These are phyloP conservation scores for Heterodera carotae DNA, from an alignment of 1,140 invertebrate genomes.

Conservation along the genomic window DNA sequence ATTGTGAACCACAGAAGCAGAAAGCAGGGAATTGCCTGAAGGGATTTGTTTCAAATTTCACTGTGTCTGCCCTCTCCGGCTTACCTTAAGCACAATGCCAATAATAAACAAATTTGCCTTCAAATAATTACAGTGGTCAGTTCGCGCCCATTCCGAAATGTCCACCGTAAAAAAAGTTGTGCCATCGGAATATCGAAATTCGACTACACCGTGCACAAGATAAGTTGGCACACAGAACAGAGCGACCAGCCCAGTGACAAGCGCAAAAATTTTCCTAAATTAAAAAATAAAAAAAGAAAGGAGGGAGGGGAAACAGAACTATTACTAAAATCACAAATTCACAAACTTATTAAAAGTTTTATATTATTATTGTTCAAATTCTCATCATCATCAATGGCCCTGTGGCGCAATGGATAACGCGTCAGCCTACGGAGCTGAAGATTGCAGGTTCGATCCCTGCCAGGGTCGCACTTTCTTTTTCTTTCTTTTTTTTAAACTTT, in stretches of 20 bases:
- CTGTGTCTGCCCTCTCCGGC: not conserved
- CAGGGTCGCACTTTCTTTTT: conserved; percentile 48
- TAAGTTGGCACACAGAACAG: conserved; percentile 54
- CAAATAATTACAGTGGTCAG: conserved; percentile 47
- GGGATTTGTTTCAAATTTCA: not conserved
- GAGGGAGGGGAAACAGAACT: no score
- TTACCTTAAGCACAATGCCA: conserved; percentile 54
- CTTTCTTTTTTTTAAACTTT: not conserved
- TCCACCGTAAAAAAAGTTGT: conserved; percentile 50
- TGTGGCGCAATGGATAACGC: conserved; percentile 61
- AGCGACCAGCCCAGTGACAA: conserved; percentile 39
- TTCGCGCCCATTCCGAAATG: conserved; percentile 54
- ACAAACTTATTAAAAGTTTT: no score
- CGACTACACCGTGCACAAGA: conserved; percentile 53
- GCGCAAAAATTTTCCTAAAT: conserved; percentile 44
- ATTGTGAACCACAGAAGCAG: conserved; percentile 56
- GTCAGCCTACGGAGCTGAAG: conserved; percentile 59
- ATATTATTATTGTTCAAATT: not conserved
- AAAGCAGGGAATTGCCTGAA: conserved; percentile 57
- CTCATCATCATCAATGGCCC: not conserved
- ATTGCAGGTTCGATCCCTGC: conserved; percentile 30
- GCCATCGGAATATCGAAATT: conserved; percentile 18
- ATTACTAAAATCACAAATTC: no score
- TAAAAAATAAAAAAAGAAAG: no score
- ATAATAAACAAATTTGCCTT: conserved; percentile 58